Conservation (phyloP, 2,797 vertebrate species). For the Sebastes diploproa region DNA sequence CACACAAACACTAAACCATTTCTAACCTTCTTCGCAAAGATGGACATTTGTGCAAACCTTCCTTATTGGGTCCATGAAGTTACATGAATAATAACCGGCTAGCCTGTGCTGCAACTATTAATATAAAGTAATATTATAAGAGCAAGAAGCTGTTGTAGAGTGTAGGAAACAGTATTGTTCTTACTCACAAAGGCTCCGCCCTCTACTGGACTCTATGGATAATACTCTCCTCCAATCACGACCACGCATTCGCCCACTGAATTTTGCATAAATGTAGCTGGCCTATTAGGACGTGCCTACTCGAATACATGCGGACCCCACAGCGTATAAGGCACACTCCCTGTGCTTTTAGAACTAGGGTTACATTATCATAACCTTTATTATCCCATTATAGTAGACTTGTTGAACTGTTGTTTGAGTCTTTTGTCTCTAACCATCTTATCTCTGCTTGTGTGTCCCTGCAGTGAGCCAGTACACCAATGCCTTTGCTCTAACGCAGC, state of each 20-base stretch:
- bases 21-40: not conserved
- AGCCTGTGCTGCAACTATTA: not conserved
- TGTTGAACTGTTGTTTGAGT: too few relatives aligned
- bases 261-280: too few relatives aligned
- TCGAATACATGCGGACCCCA: too few relatives aligned
- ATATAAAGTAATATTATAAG: not conserved
- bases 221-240: too few relatives aligned
- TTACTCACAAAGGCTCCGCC: too few relatives aligned
- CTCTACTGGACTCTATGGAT: too few relatives aligned
- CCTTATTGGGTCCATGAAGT: not conserved
- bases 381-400: not conserved
- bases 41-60: not conserved
- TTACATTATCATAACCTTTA: too few relatives aligned
- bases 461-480: constrained; percentile 91
- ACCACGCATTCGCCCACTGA: too few relatives aligned
- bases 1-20: too few relatives aligned
- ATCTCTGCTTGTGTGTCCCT: not conserved
- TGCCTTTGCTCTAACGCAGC: constrained; percentile 91
- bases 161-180: rapidly evolving
- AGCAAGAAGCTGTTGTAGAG: not conserved
- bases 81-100: not conserved
- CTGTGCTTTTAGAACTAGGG: too few relatives aligned
- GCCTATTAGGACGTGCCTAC: too few relatives aligned
- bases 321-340: too few relatives aligned
- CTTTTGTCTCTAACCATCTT: not conserved